phyloP scores from a whole-genome alignment of 2,113 vertebrate species.

The Polyodon spathula region DNA sequence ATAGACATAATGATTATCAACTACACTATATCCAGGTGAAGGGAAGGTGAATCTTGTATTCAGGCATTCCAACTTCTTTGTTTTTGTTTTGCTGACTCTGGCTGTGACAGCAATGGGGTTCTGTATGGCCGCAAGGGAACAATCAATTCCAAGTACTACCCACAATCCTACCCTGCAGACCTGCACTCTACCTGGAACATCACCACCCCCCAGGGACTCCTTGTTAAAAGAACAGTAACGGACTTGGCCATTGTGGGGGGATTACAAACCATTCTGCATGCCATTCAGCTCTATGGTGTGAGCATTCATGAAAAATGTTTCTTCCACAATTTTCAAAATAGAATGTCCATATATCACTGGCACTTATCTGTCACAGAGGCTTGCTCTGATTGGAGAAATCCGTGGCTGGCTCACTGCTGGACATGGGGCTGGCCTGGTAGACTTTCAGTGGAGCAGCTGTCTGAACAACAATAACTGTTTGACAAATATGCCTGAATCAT shows the following conservation, averaged over 20 bases:
- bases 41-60: too few relatives aligned
- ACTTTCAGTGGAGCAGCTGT: constrained; percentile 1
- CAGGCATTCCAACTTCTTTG: neutral
- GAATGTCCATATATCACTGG: too few relatives aligned
- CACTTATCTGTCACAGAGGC: neutral
- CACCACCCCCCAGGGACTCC: constrained; percentile 38
- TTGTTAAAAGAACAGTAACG: constrained; percentile 48
- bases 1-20: too few relatives aligned
- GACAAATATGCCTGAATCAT: neutral
- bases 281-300: too few relatives aligned
- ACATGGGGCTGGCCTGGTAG: neutral
- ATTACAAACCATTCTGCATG: constrained; percentile 31
- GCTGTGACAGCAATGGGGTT: constrained; percentile 30
- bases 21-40: too few relatives aligned
- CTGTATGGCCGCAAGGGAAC: constrained; percentile 45
- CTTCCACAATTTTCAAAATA: too few relatives aligned
- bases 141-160: constrained; percentile 48
- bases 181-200: constrained; percentile 51
- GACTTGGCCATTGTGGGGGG: constrained; percentile 49
- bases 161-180: constrained; percentile 47
- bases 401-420: neutral
- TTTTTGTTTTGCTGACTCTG: constrained; percentile 27
- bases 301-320: too few relatives aligned
- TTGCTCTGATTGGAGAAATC: too few relatives aligned
- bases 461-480: neutral